Percentiles rank a stretch among this genome's conserved stretches.
phyloP scores from a whole-genome alignment of 1,140 invertebrate species.

The Drosophila pseudoananassae region DNA sequence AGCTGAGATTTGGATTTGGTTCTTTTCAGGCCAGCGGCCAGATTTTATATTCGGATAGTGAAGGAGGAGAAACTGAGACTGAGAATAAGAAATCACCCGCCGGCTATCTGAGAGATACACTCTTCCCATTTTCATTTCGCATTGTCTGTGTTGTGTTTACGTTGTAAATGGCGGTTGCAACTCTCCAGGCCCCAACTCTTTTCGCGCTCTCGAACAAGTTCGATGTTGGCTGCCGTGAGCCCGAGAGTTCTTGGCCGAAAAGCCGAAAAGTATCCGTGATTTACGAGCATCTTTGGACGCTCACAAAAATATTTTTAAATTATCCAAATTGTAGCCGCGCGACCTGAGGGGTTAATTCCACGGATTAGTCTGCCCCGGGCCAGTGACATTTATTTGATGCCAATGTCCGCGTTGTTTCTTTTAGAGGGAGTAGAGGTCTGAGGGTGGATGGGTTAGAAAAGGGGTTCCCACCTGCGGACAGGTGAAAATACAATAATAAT shows the following conservation, averaged over 20 bases:
- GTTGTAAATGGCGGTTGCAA: conserved; percentile 68
- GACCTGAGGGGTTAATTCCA: conserved; percentile 16
- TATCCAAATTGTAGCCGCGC: conserved; percentile 64
- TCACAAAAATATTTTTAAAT: conserved; percentile 66
- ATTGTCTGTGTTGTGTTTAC: conserved; percentile 70
- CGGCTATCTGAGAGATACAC: conserved; percentile 22
- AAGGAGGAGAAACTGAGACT: conserved; percentile 29
- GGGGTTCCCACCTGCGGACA: neutral
- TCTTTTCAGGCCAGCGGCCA: conserved; percentile 52
- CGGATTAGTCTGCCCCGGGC: conserved; percentile 47
- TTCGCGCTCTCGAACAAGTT: conserved; percentile 65
- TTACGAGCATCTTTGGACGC: conserved; percentile 50
- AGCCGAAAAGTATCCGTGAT: conserved; percentile 61
- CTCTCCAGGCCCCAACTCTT: neutral
- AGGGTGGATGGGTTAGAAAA: too few species aligned
- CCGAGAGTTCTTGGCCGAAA: conserved; percentile 5
- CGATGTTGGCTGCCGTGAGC: conserved; percentile 53
- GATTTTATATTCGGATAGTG: conserved; percentile 70
- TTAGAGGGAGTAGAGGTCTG: neutral
- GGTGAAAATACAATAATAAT: conserved; percentile 23
- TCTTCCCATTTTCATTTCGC: conserved; percentile 17
- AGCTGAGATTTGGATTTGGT: conserved; percentile 1
- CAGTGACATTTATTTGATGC: conserved; percentile 41
- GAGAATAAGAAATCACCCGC: conserved; percentile 58
- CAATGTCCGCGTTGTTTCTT: neutral